These are phyloP conservation scores for Brachionichthys hirsutus DNA, from an alignment of 2,113 vertebrate species.

Conservation along the genomic window DNA sequence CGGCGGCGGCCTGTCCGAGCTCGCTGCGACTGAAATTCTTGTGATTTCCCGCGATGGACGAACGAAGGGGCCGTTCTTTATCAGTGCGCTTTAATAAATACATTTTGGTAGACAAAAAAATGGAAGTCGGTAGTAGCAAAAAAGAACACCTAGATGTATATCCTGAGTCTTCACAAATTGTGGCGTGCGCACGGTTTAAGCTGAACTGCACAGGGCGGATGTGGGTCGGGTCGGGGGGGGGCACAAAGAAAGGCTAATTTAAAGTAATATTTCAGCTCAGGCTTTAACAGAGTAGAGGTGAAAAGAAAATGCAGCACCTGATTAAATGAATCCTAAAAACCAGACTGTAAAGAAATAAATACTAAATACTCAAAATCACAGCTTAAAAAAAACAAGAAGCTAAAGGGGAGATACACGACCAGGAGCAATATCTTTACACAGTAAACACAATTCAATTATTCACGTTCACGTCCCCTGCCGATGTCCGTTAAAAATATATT, in stretches of 20 bases:
- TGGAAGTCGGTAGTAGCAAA: constrained; percentile 25
- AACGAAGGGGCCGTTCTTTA: constrained; percentile 23
- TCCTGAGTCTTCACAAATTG: constrained; percentile 65
- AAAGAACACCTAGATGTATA: constrained; percentile 50
- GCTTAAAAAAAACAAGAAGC: constrained; percentile 32
- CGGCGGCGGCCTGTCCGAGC: constrained; percentile 15
- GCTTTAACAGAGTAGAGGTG: constrained; percentile 6
- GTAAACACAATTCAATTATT: constrained; percentile 69
- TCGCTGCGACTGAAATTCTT: constrained; percentile 7
- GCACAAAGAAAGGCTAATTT: background rate
- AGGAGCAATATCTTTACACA: constrained; percentile 70
- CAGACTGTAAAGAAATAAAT: constrained; percentile 68
- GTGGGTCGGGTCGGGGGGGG: background rate
- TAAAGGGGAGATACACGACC: constrained; percentile 42
- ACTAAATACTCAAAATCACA: constrained; percentile 65
- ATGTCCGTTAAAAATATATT: constrained; percentile 72
- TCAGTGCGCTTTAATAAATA: constrained; percentile 44
- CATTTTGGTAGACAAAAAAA: constrained; percentile 44
- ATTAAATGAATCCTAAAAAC: constrained; percentile 36
- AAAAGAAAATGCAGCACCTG: constrained; percentile 37
- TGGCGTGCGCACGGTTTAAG: no score
- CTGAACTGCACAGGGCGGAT: no score
- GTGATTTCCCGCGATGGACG: constrained; percentile 31
- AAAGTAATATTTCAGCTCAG: constrained; percentile 4
- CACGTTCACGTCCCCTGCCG: constrained; percentile 55